These are phyloP conservation scores for Mesorhabditis belari DNA, from an alignment of 2,888 invertebrate species.

Conservation along the genomic window DNA sequence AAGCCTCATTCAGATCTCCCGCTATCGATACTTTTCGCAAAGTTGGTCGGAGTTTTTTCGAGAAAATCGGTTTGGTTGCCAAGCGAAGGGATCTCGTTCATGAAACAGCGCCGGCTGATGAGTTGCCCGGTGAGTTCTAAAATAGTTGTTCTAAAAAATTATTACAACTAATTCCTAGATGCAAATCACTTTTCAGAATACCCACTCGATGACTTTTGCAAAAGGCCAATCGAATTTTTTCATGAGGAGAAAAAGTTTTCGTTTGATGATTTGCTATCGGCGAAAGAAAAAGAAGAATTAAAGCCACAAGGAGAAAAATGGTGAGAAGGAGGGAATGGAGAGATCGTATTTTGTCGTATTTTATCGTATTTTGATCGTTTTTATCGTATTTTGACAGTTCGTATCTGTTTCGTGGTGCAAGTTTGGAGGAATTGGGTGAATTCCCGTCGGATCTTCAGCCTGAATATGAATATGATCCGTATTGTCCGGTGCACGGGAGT, in stretches of 20 bases:
- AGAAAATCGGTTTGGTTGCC: constrained; percentile 34
- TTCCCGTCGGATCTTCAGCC: constrained; percentile 10
- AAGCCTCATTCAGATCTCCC: constrained; percentile 31
- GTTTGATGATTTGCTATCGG: constrained; percentile 23
- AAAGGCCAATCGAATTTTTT: constrained; percentile 34
- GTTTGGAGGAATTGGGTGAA: constrained; percentile 20
- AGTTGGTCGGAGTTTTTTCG: constrained; percentile 32
- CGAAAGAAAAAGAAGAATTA: constrained; percentile 12
- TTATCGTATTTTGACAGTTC: constrained; percentile 17
- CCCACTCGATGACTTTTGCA: constrained; percentile 8
- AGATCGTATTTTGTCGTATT: not conserved
- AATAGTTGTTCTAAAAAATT: not conserved
- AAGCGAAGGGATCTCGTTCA: constrained; percentile 34
- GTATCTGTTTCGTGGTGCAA: constrained; percentile 38
- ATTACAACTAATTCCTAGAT: not conserved
- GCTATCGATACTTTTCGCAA: constrained; percentile 45
- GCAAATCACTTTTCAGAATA: constrained; percentile 5
- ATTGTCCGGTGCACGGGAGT: constrained; percentile 49
- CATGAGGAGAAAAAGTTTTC: constrained; percentile 26
- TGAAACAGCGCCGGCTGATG: constrained; percentile 23
- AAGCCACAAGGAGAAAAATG: constrained; percentile 33
- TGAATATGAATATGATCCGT: constrained; percentile 46
- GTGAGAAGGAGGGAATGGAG: constrained; percentile 13
- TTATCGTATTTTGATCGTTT: not conserved
- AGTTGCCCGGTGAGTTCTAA: constrained; percentile 10